A percentile compares a stretch with the other conserved stretches of the same genome.
These are phyloP conservation scores for Heteractis magnifica DNA, from an alignment of 92 coral and sea anemone genomes.

Conservation along the genomic window DNA sequence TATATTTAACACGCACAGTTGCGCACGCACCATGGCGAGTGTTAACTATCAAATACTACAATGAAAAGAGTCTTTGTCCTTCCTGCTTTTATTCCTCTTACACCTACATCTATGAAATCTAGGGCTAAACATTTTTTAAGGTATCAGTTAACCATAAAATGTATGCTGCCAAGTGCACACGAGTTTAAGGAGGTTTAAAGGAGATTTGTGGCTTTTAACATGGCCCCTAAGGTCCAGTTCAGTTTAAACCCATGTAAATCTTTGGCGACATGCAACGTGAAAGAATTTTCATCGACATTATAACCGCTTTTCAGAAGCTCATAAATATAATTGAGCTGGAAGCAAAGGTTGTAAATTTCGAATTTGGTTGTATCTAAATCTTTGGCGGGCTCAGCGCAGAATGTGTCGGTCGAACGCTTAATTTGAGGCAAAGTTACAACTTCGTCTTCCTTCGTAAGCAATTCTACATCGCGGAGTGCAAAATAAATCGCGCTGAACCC, in stretches of 20 bases:
- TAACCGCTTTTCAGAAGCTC: constrained; percentile 45
- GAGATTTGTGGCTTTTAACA: constrained; percentile 15
- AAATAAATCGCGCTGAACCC: constrained; percentile 39
- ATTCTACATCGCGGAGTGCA: constrained; percentile 27
- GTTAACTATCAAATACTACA: too few species aligned
- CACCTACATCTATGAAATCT: too few species aligned
- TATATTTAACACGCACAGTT: too few species aligned
- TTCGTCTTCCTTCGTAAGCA: constrained; percentile 24
- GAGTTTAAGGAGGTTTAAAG: background rate
- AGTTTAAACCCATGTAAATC: constrained; percentile 34
- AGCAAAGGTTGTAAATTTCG: constrained; percentile 27
- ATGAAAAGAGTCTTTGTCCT: too few species aligned
- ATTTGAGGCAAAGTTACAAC: constrained; percentile 5
- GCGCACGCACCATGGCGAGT: too few species aligned
- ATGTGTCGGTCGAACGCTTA: background rate
- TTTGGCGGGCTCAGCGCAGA: constrained; percentile 18
- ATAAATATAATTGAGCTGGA: constrained; percentile 41
- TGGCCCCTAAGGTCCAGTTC: constrained; percentile 48
- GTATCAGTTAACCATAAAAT: too few species aligned
- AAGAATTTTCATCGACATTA: background rate
- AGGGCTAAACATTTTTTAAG: too few species aligned
- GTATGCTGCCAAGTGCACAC: too few species aligned
- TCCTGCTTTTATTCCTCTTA: too few species aligned
- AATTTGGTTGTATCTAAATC: background rate
- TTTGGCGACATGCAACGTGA: constrained; percentile 14